Base-by-base conservation (phyloP, 2,797 vertebrate species). In the Myioborus melanocephalus region DNA sequence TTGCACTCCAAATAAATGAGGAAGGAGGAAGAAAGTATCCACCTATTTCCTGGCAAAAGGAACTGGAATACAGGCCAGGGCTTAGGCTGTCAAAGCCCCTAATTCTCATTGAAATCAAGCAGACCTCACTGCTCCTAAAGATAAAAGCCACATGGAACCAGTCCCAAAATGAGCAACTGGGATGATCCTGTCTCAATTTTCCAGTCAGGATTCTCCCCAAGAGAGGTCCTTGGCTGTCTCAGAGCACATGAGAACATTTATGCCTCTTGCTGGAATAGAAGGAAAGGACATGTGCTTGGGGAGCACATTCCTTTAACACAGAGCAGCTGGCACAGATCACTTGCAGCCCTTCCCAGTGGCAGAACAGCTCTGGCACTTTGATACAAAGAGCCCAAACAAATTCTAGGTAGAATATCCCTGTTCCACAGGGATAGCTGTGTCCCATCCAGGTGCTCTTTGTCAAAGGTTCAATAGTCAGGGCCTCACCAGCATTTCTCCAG, bases 401-500 rank as follows among this genome's bases (percentile, higher is more conserved):
- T 21, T 73, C 32, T 12, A 50, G 49, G 46, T 1, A 52, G 55
- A 88, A 79, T 27, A 43, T 88, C 82, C 10, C 27, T 50, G 3
- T 28, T 77, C 43, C 43, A 6, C 89, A 84, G 27, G 43, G 66
- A 56, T 4, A 77, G 71, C 28, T 23, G 20, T 19, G 30, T 44
- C 83, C 83, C 57, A 52, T 78, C 61, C 60, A 83, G 71, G 88
- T 64, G 80, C 83, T 97, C 66, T 85, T 76, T 63, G 89, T 87
- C 56, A 90, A 89, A 44, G 64, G 92, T 90, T 93, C 86, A 78
- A 47, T 32, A 56, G 22, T 68, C 56, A 81, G 73, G 50, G 81
- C 81, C 91, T 93, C 69, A 76, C 35, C 61, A 73, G 43, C 93
- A 27, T 90, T 90, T 90, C 92, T 94, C 57, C 85, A 70, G 72